Percentiles rank a stretch among this genome's conserved stretches.
phyloP scores from a whole-genome alignment of 2,113 vertebrate species.

The Syngnathus floridae region DNA sequence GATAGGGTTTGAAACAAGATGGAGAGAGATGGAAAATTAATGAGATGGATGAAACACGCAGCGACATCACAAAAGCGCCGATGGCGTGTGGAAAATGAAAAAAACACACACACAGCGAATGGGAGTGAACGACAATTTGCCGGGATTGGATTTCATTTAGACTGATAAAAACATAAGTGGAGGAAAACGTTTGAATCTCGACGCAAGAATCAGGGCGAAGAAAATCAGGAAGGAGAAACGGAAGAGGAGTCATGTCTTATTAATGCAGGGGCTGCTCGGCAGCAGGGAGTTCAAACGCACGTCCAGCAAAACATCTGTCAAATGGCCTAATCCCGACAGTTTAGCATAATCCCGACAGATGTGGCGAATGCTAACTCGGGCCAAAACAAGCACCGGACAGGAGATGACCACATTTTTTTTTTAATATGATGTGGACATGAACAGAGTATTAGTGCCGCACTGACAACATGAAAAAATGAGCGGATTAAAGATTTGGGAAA shows the following conservation, averaged over 20 bases:
- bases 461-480: background rate
- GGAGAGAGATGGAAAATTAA: conserved; percentile 51
- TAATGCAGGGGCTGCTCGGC: conserved; percentile 56
- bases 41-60: conserved; percentile 39
- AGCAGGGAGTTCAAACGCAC: conserved; percentile 59
- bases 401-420: conserved; percentile 16
- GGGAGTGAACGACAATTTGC: conserved; percentile 26
- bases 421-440: background rate
- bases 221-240: conserved; percentile 29
- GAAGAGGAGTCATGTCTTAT: conserved; percentile 58
- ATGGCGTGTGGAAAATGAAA: conserved; percentile 3
- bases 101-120: background rate
- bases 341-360: conserved; percentile 64
- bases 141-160: conserved; percentile 45
- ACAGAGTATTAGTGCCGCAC: background rate
- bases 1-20: conserved; percentile 42
- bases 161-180: conserved; percentile 51
- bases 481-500: too few species aligned
- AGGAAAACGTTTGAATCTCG: conserved; percentile 45
- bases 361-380: conserved; percentile 27
- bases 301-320: conserved; percentile 70
- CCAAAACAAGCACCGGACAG: conserved; percentile 29
- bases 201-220: conserved; percentile 12
- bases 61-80: conserved; percentile 31
- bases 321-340: conserved; percentile 70